phyloP scores from a whole-genome alignment of 1,140 invertebrate genomes.

The Thaumatotibia leucotreta region DNA sequence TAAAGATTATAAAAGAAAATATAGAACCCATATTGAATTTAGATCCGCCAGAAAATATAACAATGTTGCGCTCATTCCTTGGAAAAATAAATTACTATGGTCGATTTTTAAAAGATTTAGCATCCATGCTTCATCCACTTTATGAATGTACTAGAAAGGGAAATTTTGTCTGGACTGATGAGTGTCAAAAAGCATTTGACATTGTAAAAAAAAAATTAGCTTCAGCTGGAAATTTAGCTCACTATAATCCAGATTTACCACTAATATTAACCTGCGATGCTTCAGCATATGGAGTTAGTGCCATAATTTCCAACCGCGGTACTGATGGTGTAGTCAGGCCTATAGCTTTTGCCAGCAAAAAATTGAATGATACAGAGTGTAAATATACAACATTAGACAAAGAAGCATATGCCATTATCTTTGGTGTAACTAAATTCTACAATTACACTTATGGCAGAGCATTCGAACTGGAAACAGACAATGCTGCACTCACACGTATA shows the following conservation, averaged over 20 bases:
- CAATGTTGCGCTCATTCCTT: slow-evolving; percentile 20
- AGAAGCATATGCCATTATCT: slow-evolving; percentile 65
- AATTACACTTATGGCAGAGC: slow-evolving; percentile 14
- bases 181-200: background rate
- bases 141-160: background rate
- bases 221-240: background rate
- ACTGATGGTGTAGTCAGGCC: slow-evolving; percentile 35
- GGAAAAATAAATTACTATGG: slow-evolving; percentile 24
- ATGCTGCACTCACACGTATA: slow-evolving; percentile 33
- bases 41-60: slow-evolving; percentile 14
- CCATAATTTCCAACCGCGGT: background rate
- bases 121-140: slow-evolving; percentile 23
- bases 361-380: slow-evolving; percentile 55
- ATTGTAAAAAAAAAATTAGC: background rate
- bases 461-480: background rate
- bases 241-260: background rate
- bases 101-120: slow-evolving; percentile 25
- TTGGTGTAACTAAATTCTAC: slow-evolving; percentile 20
- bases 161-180: background rate
- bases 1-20: slow-evolving; percentile 22
- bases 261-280: background rate
- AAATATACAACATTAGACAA: slow-evolving; percentile 68
- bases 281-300: background rate
- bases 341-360: slow-evolving; percentile 58
- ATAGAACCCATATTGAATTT: slow-evolving; percentile 19